Base-by-base conservation (phyloP, 37 sponge, comb jelly and placozoan species). In the Dysidea cf. avara region DNA sequence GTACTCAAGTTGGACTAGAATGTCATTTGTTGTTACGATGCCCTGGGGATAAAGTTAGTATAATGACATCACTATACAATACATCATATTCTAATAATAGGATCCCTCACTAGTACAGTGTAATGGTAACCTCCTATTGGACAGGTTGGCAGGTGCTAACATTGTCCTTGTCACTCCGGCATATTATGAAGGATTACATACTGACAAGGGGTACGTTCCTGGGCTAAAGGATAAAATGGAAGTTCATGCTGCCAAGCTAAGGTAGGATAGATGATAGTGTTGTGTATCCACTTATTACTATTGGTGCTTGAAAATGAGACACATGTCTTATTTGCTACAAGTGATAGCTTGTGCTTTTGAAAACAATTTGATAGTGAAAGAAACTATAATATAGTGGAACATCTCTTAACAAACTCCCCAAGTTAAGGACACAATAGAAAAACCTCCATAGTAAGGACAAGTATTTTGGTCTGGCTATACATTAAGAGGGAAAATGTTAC, bases 111-210 rank as follows among this genome's bases (percentile, higher is more conserved):
- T 66, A 46, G 66, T 89, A 37, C 81, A 58, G 2, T 83, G 67
- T 29, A 55, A 31, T 55, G 95, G 95, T 3, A 94, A 94, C 53
- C 49, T 94, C 18, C 76, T 94, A 20, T 76, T 94, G 14, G 77
- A 94, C 34, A 56, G 87, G 4, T 33, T 75, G 32, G 52, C 64
- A 26, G 87, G 84, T 22, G 53, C 95, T 17, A 78, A 61, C 9
- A 83, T 94, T 18, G 50, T 94, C 11, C 77, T 91, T 11, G 72
- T 64, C 1, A 86, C 90, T 56, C 54, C 75, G 4, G 16, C 46
- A 12, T 12, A 9, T 43, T 43, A 43, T 9, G 7, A 43, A 43
- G 79, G 60, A 9, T 63, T 6, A 0, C 43, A 74, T 12, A 22
- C 31, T 17, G 53, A 83, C n/a, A 79, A 72, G 0, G 39, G 28